Percentiles rank a stretch among this genome's conserved stretches.
These are phyloP conservation scores for Drosophila tsacasi DNA, from an alignment of 1,140 invertebrate species.

Conservation along the genomic window DNA sequence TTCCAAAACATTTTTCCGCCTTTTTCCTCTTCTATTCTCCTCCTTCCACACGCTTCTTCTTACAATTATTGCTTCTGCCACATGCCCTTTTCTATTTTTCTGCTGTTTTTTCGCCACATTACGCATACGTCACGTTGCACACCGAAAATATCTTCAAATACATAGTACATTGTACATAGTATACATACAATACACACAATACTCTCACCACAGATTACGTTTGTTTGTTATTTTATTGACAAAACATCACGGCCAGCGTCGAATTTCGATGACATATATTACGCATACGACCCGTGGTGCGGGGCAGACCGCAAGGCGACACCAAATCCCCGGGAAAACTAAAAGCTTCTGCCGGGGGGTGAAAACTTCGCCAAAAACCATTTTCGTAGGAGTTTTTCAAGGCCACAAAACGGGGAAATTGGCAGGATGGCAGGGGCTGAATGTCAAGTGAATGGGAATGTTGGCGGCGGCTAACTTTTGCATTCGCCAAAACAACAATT, in stretches of 20 bases:
- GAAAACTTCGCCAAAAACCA: neutral
- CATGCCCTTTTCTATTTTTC: neutral
- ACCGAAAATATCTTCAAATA: neutral
- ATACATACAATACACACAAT: neutral
- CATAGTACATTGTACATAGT: no score
- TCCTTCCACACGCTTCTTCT: neutral
- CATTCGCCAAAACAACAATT: conserved; percentile 37
- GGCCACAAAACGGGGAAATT: conserved; percentile 15
- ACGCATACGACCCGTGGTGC: conserved; percentile 25
- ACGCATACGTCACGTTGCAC: conserved; percentile 35
- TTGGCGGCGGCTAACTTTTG: conserved; percentile 30
- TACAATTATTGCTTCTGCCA: conserved; percentile 1
- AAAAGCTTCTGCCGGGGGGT: neutral
- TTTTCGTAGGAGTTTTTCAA: conserved; percentile 19
- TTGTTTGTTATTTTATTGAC: conserved; percentile 57
- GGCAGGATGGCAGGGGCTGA: conserved; percentile 5
- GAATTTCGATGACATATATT: conserved; percentile 37
- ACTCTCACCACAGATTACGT: conserved; percentile 18
- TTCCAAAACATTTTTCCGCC: neutral
- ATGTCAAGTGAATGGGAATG: conserved; percentile 37
- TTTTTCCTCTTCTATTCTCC: neutral
- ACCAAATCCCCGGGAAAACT: conserved; percentile 12
- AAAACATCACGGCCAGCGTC: conserved; percentile 39
- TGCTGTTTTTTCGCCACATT: neutral
- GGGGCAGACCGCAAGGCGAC: conserved; percentile 6